These are phyloP conservation scores for Acleris laterana DNA, from an alignment of 2,888 invertebrate genomes.

Conservation along the genomic window DNA sequence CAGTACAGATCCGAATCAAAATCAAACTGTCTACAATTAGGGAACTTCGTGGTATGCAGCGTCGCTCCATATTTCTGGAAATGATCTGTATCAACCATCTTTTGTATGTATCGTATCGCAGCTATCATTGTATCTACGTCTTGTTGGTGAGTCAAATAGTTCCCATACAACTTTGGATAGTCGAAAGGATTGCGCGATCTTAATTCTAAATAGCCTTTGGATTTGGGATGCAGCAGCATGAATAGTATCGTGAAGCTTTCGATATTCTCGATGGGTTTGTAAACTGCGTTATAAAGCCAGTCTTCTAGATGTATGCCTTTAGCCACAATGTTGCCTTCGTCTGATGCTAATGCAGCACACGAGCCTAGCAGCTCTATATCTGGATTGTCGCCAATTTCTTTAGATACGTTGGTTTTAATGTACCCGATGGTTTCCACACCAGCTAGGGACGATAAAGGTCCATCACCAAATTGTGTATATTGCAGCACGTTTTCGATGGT, in stretches of 20 bases:
- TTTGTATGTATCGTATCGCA: conserved; percentile 82
- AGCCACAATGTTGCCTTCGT: conserved; percentile 75
- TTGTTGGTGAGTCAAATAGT: conserved; percentile 86
- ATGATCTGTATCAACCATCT: conserved; percentile 81
- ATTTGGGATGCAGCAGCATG: conserved; percentile 86
- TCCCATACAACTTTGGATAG: conserved; percentile 88
- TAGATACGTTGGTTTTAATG: conserved; percentile 83
- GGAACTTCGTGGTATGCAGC: conserved; percentile 80
- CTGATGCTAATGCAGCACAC: conserved; percentile 83
- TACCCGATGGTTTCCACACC: conserved; percentile 85
- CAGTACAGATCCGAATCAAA: conserved; percentile 87
- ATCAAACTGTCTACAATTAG: conserved; percentile 78
- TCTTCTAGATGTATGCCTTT: conserved; percentile 69
- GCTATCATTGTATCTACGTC: conserved; percentile 86
- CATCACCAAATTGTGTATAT: conserved; percentile 72
- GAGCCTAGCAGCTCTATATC: conserved; percentile 87
- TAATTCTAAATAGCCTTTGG: conserved; percentile 86
- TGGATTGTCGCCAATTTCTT: conserved; percentile 82
- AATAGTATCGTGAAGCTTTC: conserved; percentile 80
- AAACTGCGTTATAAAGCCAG: conserved; percentile 71
- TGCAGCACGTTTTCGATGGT: conserved; percentile 63
- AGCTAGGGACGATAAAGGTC: conserved; percentile 81
- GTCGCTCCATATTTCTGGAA: conserved; percentile 85
- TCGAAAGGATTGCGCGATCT: conserved; percentile 86
- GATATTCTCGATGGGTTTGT: conserved; percentile 66